Base-by-base conservation (phyloP, 1,140 invertebrate species). In the Cylas formicarius region DNA sequence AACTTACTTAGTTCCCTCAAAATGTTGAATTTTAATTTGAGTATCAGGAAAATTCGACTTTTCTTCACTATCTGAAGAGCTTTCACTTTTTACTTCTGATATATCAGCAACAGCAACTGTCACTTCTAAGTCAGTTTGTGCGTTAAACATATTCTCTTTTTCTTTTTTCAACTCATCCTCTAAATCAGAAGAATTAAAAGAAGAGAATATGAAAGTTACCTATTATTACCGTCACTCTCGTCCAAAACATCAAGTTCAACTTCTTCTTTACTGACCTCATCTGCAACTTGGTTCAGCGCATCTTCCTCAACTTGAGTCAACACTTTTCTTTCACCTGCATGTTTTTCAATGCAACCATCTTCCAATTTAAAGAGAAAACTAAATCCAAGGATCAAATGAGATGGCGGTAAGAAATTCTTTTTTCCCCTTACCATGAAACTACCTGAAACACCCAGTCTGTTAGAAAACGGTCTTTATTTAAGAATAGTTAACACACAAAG, bases 361-460 rank as follows among this genome's bases (percentile, higher is more conserved):
- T 86, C 90, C 13, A 96, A 60, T 61, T 75, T 81, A 60, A 97
- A 99, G 31, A 99, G 66, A 58, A 99, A 84, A 27, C 86, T 90
- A 65, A 98, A 84, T 2, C 96, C 96, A 71, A 98, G 84, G 29
- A 93, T 80, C 2, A 99, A 72, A 62, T 95, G 85, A 42, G 80
- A 81, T 2, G 91, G 88, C 1, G 91, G 90, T 9, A 98, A 67
- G 68, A 90, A 98, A 71, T 99, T 99, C 70, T 97, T 98, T 66
- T 92, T 96, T 13, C 95, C 96, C 48, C 94, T 75, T 60, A 99
- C 90, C 94, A 99, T 99, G 66, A 99, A 99, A 50, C 90, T 93
- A 48, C 95, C 94, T 48, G 31, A 35, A 48, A 48, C 16, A 23
- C 16, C 9, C n/a, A n/a, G n/a, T n/a, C n/a, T n/a, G n/a, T n/a